Evolutionary conservation across 2,797 vertebrate species (phyloP).

Genomic region (Hydrolagus colliei): DNA sequence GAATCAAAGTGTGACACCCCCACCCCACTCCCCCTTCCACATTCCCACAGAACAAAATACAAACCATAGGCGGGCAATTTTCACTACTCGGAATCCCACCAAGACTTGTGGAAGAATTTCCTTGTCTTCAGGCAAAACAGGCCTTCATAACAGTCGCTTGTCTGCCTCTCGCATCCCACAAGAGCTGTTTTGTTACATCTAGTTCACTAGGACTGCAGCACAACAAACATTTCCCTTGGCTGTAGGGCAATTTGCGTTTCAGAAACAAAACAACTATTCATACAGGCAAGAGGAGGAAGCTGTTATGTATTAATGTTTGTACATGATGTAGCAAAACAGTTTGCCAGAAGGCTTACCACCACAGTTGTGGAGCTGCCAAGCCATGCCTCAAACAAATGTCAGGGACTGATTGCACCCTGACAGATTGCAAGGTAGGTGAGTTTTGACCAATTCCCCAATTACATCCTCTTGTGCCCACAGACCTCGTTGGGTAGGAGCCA

Average conservation of each 20-base stretch:
- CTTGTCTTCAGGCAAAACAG: conserved; percentile 49
- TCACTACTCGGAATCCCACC: conserved; percentile 38
- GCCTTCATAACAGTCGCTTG: conserved; percentile 35
- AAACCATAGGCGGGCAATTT: conserved; percentile 37
- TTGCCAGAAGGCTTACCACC: conserved; percentile 44
- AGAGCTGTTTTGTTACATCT: conserved; percentile 36
- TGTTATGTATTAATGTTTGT: conserved; percentile 50
- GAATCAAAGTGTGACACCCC: conserved; percentile 35
- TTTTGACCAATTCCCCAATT: conserved; percentile 63
- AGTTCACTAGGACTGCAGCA: conserved; percentile 41
- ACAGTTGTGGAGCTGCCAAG: conserved; percentile 49
- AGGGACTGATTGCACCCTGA: conserved; percentile 49
- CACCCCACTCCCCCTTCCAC: conserved; percentile 33
- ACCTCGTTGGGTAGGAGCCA: conserved; percentile 44
- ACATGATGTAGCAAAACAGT: conserved; percentile 41
- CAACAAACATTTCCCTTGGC: conserved; percentile 42
- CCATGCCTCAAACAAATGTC: conserved; percentile 46
- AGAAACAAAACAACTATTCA: conserved; percentile 51
- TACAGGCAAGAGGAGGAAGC: conserved; percentile 46
- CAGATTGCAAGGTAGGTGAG: conserved; percentile 47
- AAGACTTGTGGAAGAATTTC: conserved; percentile 45
- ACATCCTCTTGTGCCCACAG: conserved; percentile 43
- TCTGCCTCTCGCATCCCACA: conserved; percentile 59
- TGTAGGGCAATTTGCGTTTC: conserved; percentile 34
- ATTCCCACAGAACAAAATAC: conserved; percentile 35